Percentiles rank a stretch among this genome's conserved stretches.
phyloP scores from a whole-genome alignment of 2,888 invertebrate species.

The Lithophane leautieri region DNA sequence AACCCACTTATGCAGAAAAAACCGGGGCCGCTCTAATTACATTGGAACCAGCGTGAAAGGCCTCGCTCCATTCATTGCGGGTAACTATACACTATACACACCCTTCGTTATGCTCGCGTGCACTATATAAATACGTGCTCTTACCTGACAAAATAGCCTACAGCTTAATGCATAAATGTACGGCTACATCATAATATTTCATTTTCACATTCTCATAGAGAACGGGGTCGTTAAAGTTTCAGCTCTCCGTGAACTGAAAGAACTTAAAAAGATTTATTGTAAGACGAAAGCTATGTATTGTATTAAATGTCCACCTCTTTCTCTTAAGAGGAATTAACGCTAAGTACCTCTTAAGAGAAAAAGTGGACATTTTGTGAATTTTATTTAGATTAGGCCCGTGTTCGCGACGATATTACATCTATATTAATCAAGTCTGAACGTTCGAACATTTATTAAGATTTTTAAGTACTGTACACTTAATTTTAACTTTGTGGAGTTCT shows the following conservation, averaged over 20 bases:
- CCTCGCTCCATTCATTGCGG: slow-evolving; percentile 80
- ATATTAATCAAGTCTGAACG: slow-evolving; percentile 38
- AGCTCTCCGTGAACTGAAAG: slow-evolving; percentile 52
- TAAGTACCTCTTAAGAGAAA: slow-evolving; percentile 64
- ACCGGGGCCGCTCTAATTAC: slow-evolving; percentile 85
- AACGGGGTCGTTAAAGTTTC: slow-evolving; percentile 53
- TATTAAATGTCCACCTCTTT: slow-evolving; percentile 65
- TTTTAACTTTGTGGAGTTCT: slow-evolving; percentile 12
- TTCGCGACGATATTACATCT: slow-evolving; percentile 39
- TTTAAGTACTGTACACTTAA: slow-evolving; percentile 35
- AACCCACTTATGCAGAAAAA: slow-evolving; percentile 84
- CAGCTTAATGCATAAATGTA: slow-evolving; percentile 60
- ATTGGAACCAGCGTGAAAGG: slow-evolving; percentile 85
- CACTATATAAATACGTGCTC: slow-evolving; percentile 70
- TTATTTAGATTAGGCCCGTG: slow-evolving; percentile 52
- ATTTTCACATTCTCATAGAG: slow-evolving; percentile 48
- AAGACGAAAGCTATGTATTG: slow-evolving; percentile 60
- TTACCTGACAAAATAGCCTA: slow-evolving; percentile 64
- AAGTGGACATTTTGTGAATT: slow-evolving; percentile 55
- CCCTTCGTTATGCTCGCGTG: slow-evolving; percentile 68
- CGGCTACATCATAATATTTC: slow-evolving; percentile 50
- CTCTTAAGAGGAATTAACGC: slow-evolving; percentile 64
- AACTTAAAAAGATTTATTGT: slow-evolving; percentile 62
- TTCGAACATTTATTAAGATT: slow-evolving; percentile 25
- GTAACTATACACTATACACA: slow-evolving; percentile 74